phyloP scores from a whole-genome alignment of 2,888 invertebrate species.

The Ichneumoninae sp. region DNA sequence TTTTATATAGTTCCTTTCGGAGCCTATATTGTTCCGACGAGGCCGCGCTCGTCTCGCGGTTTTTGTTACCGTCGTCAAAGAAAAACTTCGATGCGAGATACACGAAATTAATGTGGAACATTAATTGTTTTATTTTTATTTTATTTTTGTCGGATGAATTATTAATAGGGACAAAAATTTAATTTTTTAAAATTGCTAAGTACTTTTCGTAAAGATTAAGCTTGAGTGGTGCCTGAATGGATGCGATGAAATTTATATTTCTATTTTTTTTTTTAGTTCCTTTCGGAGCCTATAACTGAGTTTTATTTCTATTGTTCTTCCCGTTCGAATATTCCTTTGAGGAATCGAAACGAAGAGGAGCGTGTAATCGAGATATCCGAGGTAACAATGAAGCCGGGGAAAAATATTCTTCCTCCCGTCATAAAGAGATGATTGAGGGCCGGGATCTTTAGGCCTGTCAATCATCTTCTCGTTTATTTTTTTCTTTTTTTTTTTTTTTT shows the following conservation, averaged over 20 bases:
- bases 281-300: not conserved
- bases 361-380: conserved; percentile 45
- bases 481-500: conserved; percentile 17
- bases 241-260: not conserved
- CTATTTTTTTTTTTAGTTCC: not conserved
- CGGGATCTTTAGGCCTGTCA: conserved; percentile 66
- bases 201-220: too few species aligned
- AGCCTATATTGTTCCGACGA: conserved; percentile 12
- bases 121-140: not conserved
- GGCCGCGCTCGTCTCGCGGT: not conserved
- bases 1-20: too few species aligned
- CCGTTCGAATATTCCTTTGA: conserved; percentile 27
- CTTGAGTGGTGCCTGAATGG: not conserved
- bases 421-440: conserved; percentile 63
- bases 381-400: conserved; percentile 58
- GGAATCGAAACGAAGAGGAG: conserved; percentile 8
- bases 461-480: conserved; percentile 73
- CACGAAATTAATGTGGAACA: not conserved
- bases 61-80: not conserved
- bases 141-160: not conserved
- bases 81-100: not conserved
- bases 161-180: too few species aligned
- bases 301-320: conserved; percentile 12
- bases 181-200: too few species aligned
- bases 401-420: conserved; percentile 54